These are phyloP conservation scores for Mya arenaria DNA, from an alignment of 1,140 invertebrate species.

Conservation along the genomic window DNA sequence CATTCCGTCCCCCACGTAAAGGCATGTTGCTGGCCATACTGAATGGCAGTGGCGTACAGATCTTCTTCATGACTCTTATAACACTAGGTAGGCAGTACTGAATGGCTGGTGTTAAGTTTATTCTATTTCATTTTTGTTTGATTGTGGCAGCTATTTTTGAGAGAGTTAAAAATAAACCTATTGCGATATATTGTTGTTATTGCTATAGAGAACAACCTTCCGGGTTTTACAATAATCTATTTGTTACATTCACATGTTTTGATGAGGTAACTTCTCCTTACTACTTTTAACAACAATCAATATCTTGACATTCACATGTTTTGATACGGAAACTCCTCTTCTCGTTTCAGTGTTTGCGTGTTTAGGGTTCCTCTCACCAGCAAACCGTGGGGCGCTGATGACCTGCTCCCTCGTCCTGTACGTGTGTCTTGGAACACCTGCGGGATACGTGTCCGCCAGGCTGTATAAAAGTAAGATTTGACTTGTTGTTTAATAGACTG, in stretches of 20 bases:
- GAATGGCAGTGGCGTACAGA: slow-evolving; percentile 96
- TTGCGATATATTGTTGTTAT: no score
- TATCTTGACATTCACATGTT: no score
- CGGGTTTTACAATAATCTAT: no score
- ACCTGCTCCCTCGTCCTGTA: slow-evolving; percentile 97
- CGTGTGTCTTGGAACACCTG: slow-evolving; percentile 96
- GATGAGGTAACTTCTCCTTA: no score
- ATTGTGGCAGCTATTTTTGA: no score
- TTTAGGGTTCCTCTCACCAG: slow-evolving; percentile 98
- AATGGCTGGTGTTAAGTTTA: no score
- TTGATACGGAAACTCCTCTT: not conserved
- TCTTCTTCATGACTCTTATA: slow-evolving; percentile 83
- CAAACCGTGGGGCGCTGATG: slow-evolving; percentile 98
- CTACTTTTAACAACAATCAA: no score
- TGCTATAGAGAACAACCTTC: no score
- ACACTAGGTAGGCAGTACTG: not conserved
- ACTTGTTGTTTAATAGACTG: no score
- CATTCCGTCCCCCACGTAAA: slow-evolving; percentile 91
- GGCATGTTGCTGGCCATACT: slow-evolving; percentile 98
- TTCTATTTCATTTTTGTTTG: no score
- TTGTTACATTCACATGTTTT: no score
- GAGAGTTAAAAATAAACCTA: no score
- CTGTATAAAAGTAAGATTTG: slow-evolving; percentile 97
- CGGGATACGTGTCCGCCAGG: slow-evolving; percentile 97
- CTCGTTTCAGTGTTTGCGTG: slow-evolving; percentile 94